Percentiles rank a stretch among this genome's conserved stretches.
These are phyloP conservation scores for Armadillidium nasatum DNA, from an alignment of 1,140 invertebrate species.

Conservation along the genomic window DNA sequence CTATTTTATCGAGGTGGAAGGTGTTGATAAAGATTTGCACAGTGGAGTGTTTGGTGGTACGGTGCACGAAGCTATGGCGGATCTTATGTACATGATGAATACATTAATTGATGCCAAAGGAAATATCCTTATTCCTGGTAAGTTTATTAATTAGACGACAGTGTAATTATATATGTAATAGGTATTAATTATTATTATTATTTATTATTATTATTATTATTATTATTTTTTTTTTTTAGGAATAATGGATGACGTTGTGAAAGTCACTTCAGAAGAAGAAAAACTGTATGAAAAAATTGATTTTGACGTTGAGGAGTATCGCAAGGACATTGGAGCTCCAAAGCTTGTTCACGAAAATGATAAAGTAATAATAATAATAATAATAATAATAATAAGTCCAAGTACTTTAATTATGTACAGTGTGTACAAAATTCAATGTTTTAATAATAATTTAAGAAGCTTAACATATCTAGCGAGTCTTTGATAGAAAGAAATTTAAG, in stretches of 20 bases:
- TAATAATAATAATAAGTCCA: too few relatives aligned
- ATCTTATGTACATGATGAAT: slow-evolving; percentile 77
- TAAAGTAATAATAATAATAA: slow-evolving; percentile 54
- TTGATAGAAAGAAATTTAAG: too few relatives aligned
- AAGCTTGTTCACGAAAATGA: slow-evolving; percentile 69
- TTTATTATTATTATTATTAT: slow-evolving; percentile 5
- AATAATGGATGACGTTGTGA: slow-evolving; percentile 56
- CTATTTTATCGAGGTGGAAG: slow-evolving; percentile 75
- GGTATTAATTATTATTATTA: not conserved
- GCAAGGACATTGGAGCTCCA: slow-evolving; percentile 63
- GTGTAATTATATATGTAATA: too few relatives aligned
- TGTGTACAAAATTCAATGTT: too few relatives aligned
- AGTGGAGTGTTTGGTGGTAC: slow-evolving; percentile 92
- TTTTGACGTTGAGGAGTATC: slow-evolving; percentile 79
- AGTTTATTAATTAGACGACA: slow-evolving; percentile 62
- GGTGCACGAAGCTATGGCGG: slow-evolving; percentile 81
- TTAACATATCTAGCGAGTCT: too few relatives aligned
- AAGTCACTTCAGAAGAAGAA: slow-evolving; percentile 68
- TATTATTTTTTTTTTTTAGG: slow-evolving; percentile 23
- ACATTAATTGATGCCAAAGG: slow-evolving; percentile 77
- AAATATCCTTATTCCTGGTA: slow-evolving; percentile 71
- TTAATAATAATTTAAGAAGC: too few relatives aligned
- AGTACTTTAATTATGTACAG: too few relatives aligned
- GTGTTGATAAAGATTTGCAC: slow-evolving; percentile 87
- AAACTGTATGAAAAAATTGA: slow-evolving; percentile 79